Evolutionary conservation across 2,113 vertebrate species (phyloP), one percentile per base, ranked within the genome.

Genomic region (Fregetta grallaria): DNA sequence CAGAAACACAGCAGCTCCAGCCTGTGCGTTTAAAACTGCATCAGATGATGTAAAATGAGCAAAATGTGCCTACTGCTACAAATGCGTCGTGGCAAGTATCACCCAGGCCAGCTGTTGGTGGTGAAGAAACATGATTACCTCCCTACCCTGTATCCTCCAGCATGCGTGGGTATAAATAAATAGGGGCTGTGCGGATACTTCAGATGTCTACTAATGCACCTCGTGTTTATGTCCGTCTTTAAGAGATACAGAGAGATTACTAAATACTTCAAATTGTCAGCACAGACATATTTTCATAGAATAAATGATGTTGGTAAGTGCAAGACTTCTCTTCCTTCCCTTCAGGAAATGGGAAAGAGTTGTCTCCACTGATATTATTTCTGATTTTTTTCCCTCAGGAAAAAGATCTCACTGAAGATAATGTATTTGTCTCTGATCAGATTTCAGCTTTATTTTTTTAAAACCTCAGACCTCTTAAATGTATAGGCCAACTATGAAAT

Each of bases 181-280:
- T 0, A 11, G 40, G 10, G 79, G 45, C 84, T 49, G 74, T 32
- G 86, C 2, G 10, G 71, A 13, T 14, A 2, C 72, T 56, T 76
- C 52, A 30, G 53, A 47, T 15, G 56, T 29, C 95, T 61, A 0
- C 61, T 38, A 42, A 65, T 40, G 42, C 56, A 61, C 12, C 90
- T 68, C 17, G 4, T 73, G 82, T 66, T 88, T 79, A 32, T 61
- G 84, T 75, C 78, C 4, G 1, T 61, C 66, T 79, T 42, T 29
- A 68, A 44, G 66, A 92, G 74, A 89, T 68, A 47, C 27, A 56
- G 82, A 50, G 83, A 66, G 62, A 67, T 93, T 30, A 55, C 63
- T 80, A 49, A 97, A 85, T 63, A 62, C 67, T 78, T 89, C 82
- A 75, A 47, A 76, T n/a, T 53, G 95, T 58, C 87, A 87, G 61